phyloP scores from a whole-genome alignment of 2,113 vertebrate genomes.

The Gasterosteus aculeatus region DNA sequence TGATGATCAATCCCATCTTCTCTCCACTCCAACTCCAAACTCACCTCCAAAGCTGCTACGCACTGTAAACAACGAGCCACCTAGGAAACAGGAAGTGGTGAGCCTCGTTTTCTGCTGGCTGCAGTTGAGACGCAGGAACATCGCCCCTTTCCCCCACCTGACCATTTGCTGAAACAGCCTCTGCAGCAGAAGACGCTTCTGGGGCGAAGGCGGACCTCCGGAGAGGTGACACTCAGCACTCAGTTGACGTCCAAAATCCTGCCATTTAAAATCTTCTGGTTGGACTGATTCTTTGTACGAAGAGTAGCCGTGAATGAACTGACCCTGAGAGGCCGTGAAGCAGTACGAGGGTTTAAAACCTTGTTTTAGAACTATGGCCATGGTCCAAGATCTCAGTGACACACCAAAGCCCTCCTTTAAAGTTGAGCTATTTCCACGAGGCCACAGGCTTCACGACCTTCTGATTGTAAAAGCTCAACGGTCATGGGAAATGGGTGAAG shows the following conservation, averaged over 20 bases:
- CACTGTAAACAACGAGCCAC: background rate
- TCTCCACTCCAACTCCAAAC: background rate
- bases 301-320: background rate
- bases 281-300: background rate
- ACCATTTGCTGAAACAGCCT: background rate
- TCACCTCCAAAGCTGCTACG: background rate
- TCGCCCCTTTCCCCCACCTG: background rate
- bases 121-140: background rate
- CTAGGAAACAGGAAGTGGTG: background rate
- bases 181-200: background rate
- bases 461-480: background rate
- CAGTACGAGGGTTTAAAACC: background rate
- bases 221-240: background rate
- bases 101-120: background rate
- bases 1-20: background rate
- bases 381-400: background rate
- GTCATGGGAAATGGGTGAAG: background rate
- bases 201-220: background rate
- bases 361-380: background rate
- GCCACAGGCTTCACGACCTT: background rate
- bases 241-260: background rate
- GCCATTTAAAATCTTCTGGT: background rate
- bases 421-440: background rate
- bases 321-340: background rate
- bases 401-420: background rate